Conservation (phyloP, 2,113 vertebrate species). For the Cephalopterus ornatus region DNA sequence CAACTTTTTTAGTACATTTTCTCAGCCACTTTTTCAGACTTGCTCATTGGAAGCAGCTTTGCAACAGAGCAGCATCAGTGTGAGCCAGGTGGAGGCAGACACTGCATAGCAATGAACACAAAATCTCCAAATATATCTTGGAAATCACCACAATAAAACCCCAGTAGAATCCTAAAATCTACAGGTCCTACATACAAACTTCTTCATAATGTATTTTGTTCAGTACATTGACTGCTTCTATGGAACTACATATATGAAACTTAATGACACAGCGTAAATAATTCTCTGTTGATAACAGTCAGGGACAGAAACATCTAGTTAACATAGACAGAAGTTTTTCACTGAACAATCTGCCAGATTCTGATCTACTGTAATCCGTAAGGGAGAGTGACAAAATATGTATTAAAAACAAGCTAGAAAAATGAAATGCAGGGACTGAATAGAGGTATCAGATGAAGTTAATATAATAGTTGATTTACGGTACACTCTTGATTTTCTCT, state of each 20-base stretch:
- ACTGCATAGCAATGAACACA: neutral
- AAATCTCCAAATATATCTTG: neutral
- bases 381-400: neutral
- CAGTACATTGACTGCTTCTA: neutral
- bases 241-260: neutral
- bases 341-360: neutral
- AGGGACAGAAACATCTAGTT: neutral
- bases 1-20: neutral
- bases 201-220: neutral
- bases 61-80: neutral
- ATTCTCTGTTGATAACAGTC: neutral
- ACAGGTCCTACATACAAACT: neutral
- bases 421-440: neutral
- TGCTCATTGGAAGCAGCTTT: neutral
- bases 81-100: neutral
- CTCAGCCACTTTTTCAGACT: neutral
- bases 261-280: neutral
- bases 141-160: neutral
- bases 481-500: neutral
- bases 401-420: neutral
- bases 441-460: neutral
- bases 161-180: neutral
- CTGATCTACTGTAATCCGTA: neutral
- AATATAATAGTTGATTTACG: neutral
- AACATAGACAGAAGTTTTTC: neutral